A percentile compares a stretch with the other conserved stretches of the same genome.
Conservation (phyloP, 2,113 vertebrate genomes). For the Garra rufa region DNA sequence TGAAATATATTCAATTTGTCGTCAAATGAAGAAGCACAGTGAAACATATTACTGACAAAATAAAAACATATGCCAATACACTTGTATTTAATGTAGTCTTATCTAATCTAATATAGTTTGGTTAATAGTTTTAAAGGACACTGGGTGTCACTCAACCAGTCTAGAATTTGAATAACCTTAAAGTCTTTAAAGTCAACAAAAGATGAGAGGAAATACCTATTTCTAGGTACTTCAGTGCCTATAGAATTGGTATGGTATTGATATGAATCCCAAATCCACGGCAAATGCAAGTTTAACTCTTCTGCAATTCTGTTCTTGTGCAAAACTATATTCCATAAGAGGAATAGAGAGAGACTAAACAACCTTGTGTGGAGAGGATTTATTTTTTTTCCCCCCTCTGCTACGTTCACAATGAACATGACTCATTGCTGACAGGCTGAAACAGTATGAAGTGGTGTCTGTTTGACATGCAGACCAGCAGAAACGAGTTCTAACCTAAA, state of each 20-base stretch:
- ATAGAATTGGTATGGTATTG: not conserved
- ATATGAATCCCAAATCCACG: not conserved
- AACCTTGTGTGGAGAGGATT: slow-evolving; percentile 8
- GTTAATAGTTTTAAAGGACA: not conserved
- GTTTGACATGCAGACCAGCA: not conserved
- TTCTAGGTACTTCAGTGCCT: not conserved
- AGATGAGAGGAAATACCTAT: not conserved
- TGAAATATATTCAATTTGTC: too few species aligned
- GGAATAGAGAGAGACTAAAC: slow-evolving; percentile 19
- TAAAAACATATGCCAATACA: too few species aligned
- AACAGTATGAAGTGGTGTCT: slow-evolving; percentile 22
- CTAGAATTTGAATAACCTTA: not conserved
- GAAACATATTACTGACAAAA: too few species aligned
- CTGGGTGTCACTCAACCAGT: not conserved
- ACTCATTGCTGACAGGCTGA: not conserved
- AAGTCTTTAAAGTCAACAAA: not conserved
- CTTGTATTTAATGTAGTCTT: too few species aligned
- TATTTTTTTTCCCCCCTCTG: not conserved
- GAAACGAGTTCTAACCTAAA: slow-evolving; percentile 5
- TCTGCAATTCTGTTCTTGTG: not conserved
- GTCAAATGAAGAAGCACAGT: too few species aligned
- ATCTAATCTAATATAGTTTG: not conserved
- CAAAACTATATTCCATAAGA: slow-evolving; percentile 9
- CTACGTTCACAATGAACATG: slow-evolving; percentile 30
- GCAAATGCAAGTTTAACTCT: not conserved